Base-by-base conservation (phyloP, 2,113 vertebrate genomes). In the Heliornis fulica region DNA sequence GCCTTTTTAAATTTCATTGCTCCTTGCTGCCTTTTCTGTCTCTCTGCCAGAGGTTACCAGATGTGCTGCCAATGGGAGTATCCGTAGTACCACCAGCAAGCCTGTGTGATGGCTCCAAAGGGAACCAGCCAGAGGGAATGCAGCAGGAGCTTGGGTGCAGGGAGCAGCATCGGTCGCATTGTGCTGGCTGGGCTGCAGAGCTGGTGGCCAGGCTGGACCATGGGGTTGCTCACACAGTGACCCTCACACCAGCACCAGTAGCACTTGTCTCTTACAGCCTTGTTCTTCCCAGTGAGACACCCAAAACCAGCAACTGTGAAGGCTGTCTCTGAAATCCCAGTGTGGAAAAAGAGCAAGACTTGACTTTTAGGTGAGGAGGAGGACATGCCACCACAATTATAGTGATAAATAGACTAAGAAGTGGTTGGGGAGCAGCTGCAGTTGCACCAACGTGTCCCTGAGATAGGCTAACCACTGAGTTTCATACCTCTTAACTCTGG, bases 81-180 rank as follows among this genome's bases (percentile, higher is more conserved):
- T 50, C 40, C 50, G 29, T 0, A 2, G n/a, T 0, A 1, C 51
- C 5, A 1, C 56, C 18, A 40, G 43, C 50, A 23, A 76, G 63
- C 48, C 81, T 0, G 0, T 23, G 26, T 16, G 0, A 46, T 72
- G 53, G 26, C 70, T 79, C 34, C 1, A 46, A 22, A 46, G 46
- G 46, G 46, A 46, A 21, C 46, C 11, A 11, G 54, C 15, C 0
- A 0, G 28, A 46, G 53, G 41, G 84, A 50, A 84, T 31, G 56
- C 88, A 89, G 20, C 31, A 2, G 15, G 31, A 65, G 57, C 31
- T 13, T 11, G 57, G 56, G 66, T 10, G 4, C 41, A 15, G 59
- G 45, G 60, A 88, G 61, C 53, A 70, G 40, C 53, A 26, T 41
- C 1, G 0, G 34, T 17, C 0, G 0, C 2, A 2, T 71, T 92